phyloP scores from a whole-genome alignment of 2,113 vertebrate genomes.

The Panthera leo region DNA sequence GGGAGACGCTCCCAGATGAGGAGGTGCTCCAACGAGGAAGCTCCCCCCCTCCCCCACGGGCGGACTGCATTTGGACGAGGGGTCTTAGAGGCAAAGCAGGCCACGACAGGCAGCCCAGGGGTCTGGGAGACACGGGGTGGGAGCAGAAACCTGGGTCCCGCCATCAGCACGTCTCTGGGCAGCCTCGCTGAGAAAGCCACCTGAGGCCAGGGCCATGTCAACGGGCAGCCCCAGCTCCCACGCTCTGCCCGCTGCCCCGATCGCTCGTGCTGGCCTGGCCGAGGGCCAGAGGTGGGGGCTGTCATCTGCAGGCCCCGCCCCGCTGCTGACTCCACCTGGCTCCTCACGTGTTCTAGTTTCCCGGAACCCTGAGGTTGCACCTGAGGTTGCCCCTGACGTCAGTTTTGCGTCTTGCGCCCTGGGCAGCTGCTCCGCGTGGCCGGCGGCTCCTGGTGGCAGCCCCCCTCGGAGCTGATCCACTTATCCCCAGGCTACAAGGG shows the following conservation, averaged over 20 bases:
- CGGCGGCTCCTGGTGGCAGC: background rate
- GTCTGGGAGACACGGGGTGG: accelerated
- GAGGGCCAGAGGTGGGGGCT: accelerated
- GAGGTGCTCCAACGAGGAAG: too few relatives aligned
- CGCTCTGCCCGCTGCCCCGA: too few relatives aligned
- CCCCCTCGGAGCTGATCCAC: background rate
- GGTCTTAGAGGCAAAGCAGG: background rate
- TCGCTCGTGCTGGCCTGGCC: too few relatives aligned
- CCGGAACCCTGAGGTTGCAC: background rate
- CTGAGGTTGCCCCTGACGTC: background rate
- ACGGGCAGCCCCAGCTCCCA: background rate
- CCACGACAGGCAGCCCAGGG: background rate
- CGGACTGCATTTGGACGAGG: background rate
- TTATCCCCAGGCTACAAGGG: accelerated
- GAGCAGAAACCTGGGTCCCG: background rate
- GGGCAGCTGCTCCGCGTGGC: background rate
- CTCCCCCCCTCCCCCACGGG: too few relatives aligned
- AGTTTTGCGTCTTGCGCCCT: background rate
- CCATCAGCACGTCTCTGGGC: too few relatives aligned
- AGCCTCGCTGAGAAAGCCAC: background rate
- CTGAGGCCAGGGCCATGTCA: background rate
- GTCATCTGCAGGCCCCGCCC: background rate
- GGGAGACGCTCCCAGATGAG: background rate
- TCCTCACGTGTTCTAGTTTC: background rate
- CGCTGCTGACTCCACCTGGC: too few relatives aligned